Base-by-base conservation (phyloP, 2,797 vertebrate genomes). In the Xenentodon cancila region DNA sequence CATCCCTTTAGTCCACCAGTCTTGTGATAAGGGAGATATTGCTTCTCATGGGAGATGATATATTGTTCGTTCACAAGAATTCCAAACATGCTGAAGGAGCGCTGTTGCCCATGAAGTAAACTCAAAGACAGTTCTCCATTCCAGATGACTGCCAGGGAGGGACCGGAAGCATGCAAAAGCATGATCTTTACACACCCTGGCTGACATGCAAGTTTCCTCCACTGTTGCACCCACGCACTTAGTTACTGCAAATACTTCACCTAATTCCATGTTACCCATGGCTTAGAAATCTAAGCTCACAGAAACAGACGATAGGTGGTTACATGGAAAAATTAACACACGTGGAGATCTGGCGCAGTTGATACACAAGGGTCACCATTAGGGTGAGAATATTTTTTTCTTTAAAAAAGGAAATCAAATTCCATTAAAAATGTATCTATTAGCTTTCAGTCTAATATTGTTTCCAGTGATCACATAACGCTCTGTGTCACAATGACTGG, bases 1-100 rank as follows among this genome's bases (percentile, higher is more conserved):
- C 2, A 19, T 59, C 15, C 0, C 49, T 65, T 56, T 1, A 30
- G 32, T 5, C 44, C 20, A 56, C 19, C 11, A 34, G 21, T 52
- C 12, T 48, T 7, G 13, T 19, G 3, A 16, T 51, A 59, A 22
- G 46, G 4, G 58, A n/a, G 12, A 54, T 40, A 30, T 46, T 53
- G 15, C 13, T 48, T 48, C 56, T 68, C 47, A n/a, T 15, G 3
- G 16, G 51, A 46, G 16, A 19, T 60, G 7, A 65, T 59, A 80
- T 52, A 52, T 21, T 56, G 34, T 75, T 68, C 32, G 37, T 59
- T 11, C 13, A 51, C n/a, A 72, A 71, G 59, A 86, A 84, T 83
- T 53, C 60, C 47, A 75, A 77, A 75, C 61, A 77, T 72, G 62
- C 49, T 32, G 7, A 64, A 34, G 46, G 34, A 56, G 57, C 27